Evolutionary conservation across 1,140 invertebrate genomes (phyloP).

Genomic region (Heterodera schachtii): DNA sequence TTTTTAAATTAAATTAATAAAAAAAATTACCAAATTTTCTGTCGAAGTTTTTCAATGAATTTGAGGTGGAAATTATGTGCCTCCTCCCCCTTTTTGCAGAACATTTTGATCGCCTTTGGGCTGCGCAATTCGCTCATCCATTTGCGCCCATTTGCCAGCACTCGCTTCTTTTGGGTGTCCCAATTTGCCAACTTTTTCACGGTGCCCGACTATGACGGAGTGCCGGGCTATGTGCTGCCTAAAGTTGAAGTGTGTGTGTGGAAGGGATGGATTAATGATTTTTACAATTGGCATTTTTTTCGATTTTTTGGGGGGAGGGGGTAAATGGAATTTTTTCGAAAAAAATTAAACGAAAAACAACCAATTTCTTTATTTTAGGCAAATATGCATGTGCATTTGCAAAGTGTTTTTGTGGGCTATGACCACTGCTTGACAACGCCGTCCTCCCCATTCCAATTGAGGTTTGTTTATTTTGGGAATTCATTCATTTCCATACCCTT

Average conservation of each 20-base stretch:
- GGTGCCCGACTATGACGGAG: slow-evolving; percentile 51
- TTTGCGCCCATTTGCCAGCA: slow-evolving; percentile 41
- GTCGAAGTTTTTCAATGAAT: no score
- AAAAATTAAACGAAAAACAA: neutral
- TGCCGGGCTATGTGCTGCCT: slow-evolving; percentile 55
- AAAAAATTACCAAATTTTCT: no score
- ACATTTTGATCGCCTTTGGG: slow-evolving; percentile 50
- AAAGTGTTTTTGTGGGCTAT: slow-evolving; percentile 50
- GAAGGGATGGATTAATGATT: no score
- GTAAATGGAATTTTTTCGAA: no score
- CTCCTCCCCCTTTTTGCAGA: slow-evolving; percentile 11
- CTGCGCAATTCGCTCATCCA: slow-evolving; percentile 51
- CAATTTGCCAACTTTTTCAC: slow-evolving; percentile 53
- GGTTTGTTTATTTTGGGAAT: slow-evolving; percentile 17
- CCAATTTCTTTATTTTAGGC: slow-evolving; percentile 14
- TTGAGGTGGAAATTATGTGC: no score
- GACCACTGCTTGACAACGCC: slow-evolving; percentile 39
- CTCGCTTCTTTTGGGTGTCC: slow-evolving; percentile 40
- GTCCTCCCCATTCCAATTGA: slow-evolving; percentile 40
- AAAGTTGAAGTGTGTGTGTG: slow-evolving; percentile 16
- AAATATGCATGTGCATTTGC: slow-evolving; percentile 45
- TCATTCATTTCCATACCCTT: neutral
- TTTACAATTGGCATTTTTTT: no score
- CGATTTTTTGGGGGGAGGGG: no score
- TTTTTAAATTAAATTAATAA: no score